Conservation (phyloP, 1,140 invertebrate genomes). For the Zophobas atratus region DNA sequence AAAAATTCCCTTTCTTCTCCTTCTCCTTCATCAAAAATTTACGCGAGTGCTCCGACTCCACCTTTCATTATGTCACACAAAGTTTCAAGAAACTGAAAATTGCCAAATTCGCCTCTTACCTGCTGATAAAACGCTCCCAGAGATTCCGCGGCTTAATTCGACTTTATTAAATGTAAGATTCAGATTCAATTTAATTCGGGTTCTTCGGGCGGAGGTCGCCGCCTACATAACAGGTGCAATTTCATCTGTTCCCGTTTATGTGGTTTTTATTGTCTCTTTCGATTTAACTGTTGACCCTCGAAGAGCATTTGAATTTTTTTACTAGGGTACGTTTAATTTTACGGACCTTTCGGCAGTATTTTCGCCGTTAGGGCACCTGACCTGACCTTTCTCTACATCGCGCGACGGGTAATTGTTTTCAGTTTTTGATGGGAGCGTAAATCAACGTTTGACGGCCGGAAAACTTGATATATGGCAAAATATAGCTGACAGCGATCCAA, state of each 20-base stretch:
- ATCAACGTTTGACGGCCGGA: too few species aligned
- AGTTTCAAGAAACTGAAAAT: too few species aligned
- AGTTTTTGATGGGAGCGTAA: neutral
- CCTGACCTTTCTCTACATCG: neutral
- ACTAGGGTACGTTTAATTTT: neutral
- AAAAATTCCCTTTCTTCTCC: neutral
- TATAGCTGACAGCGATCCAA: too few species aligned
- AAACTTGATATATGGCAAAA: too few species aligned
- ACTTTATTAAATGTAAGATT: slow-evolving; percentile 4
- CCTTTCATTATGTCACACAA: too few species aligned
- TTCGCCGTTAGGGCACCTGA: neutral
- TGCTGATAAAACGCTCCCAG: neutral
- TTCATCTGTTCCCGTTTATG: slow-evolving; percentile 3
- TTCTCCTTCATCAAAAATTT: neutral
- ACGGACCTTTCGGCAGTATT: neutral
- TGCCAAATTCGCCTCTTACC: neutral
- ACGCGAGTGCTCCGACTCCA: neutral
- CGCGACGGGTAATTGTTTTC: neutral
- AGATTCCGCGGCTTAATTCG: neutral
- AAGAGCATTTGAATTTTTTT: neutral
- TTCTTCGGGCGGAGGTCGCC: neutral
- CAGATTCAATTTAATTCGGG: slow-evolving; percentile 1
- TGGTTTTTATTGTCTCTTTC: slow-evolving; percentile 3
- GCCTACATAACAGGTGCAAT: slow-evolving; percentile 5
- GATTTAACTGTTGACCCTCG: slow-evolving; percentile 11